Evolutionary conservation across 1,140 invertebrate genomes (phyloP).

Genomic region (Cherax destructor): DNA sequence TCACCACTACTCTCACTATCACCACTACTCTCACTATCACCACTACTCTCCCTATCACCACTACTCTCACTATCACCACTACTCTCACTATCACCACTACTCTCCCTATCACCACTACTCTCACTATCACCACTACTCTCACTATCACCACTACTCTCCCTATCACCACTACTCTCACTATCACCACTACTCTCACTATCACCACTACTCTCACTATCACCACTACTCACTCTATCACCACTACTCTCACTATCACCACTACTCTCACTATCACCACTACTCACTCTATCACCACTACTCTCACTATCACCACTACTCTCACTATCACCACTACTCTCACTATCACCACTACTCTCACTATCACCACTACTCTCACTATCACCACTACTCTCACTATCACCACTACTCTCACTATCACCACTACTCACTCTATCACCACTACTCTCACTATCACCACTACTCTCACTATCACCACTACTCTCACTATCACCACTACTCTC

Average conservation of each 20-base stretch:
- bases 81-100: not conserved
- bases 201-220: not conserved
- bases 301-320: not conserved
- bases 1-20: too few relatives aligned
- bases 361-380: not conserved
- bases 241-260: not conserved
- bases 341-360: not conserved
- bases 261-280: constrained; percentile 4
- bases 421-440: not conserved
- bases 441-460: too few relatives aligned
- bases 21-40: not conserved
- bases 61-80: not conserved
- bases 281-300: not conserved
- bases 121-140: not conserved
- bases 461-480: not conserved
- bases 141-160: not conserved
- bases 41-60: not conserved
- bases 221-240: not conserved
- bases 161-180: too few relatives aligned
- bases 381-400: not conserved
- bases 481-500: not conserved
- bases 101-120: constrained; percentile 3
- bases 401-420: not conserved
- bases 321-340: too few relatives aligned
- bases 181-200: not conserved